phyloP scores from a whole-genome alignment of 2,888 invertebrate species.

The Fissipunctia ypsillon region DNA sequence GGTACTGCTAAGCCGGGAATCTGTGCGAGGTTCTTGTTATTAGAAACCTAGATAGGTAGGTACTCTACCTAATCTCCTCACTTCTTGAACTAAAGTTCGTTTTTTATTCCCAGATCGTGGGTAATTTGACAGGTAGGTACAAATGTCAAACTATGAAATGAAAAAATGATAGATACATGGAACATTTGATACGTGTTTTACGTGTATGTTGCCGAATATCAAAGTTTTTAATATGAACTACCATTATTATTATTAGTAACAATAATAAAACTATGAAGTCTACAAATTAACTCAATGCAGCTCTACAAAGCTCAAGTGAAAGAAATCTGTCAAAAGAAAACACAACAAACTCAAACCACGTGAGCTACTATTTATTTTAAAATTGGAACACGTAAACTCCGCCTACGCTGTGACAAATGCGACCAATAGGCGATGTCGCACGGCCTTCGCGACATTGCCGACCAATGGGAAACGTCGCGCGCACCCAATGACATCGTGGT shows the following conservation, averaged over 20 bases:
- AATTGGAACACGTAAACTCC: conserved; percentile 78
- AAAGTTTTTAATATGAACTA: background rate
- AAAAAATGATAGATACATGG: too few relatives aligned
- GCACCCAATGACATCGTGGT: conserved; percentile 88
- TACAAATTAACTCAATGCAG: background rate
- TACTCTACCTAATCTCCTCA: background rate
- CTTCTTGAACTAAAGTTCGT: background rate
- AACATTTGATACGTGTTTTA: too few relatives aligned
- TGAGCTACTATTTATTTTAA: conserved; percentile 71
- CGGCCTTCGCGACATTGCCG: conserved; percentile 83
- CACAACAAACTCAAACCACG: conserved; percentile 52
- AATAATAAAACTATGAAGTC: background rate
- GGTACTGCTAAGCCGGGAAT: background rate
- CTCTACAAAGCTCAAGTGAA: background rate
- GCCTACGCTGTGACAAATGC: conserved; percentile 83
- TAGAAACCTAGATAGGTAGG: background rate
- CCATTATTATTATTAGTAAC: background rate
- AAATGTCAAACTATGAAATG: too few relatives aligned
- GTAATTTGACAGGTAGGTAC: too few relatives aligned
- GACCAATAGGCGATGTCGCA: conserved; percentile 87
- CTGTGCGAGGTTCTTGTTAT: background rate
- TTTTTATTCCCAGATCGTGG: too few relatives aligned
- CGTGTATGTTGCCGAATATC: too few relatives aligned
- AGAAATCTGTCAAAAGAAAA: conserved; percentile 10
- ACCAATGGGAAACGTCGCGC: conserved; percentile 83